phyloP scores from a whole-genome alignment of 2,797 vertebrate genomes.

The Podargus strigoides region DNA sequence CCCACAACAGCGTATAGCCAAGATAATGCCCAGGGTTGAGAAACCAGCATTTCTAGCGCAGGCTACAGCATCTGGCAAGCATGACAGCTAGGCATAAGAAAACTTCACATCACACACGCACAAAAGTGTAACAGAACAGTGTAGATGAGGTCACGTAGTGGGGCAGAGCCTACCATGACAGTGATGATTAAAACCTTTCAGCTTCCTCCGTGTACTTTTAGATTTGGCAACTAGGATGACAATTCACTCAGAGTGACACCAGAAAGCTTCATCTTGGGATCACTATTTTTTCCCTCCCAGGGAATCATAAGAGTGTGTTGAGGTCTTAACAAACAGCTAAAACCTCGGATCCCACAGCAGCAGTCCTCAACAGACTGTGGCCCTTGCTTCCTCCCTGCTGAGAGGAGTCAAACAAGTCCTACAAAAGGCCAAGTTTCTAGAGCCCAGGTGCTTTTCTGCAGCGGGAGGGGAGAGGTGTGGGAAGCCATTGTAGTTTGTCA shows the following conservation, averaged over 20 bases:
- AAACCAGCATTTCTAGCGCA: background rate
- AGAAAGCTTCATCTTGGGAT: background rate
- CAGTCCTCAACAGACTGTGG: background rate
- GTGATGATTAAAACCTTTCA: background rate
- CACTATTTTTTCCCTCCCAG: rapidly evolving
- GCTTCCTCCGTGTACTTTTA: background rate
- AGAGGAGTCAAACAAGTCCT: background rate
- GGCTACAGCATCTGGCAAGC: background rate
- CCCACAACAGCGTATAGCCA: background rate
- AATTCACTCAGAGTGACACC: background rate
- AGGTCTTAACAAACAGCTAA: background rate
- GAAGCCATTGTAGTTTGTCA: background rate
- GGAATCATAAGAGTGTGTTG: background rate
- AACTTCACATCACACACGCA: background rate
- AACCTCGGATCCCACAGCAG: background rate
- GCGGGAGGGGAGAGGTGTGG: background rate
- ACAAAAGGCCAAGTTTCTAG: background rate
- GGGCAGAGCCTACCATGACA: background rate
- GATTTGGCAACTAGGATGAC: background rate
- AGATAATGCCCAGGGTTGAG: background rate
- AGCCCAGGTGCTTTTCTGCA: background rate
- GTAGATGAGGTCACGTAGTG: background rate
- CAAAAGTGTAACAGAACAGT: rapidly evolving
- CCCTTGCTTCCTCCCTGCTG: background rate
- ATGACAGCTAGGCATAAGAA: background rate